Evolutionary conservation across 1,140 invertebrate species (phyloP).

Genomic region (Drosophila baimaii): DNA sequence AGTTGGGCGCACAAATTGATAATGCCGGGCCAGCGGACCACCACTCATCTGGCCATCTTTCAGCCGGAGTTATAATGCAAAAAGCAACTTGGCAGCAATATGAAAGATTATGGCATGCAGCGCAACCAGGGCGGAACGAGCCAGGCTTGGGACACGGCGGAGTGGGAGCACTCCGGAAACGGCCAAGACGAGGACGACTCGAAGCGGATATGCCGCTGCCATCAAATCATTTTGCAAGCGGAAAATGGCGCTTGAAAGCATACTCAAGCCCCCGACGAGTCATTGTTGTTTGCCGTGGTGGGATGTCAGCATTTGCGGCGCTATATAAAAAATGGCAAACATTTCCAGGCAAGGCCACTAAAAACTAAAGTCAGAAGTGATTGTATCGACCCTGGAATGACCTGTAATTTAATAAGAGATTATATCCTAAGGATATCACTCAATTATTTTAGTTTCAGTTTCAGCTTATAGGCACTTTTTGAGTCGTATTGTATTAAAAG

Average conservation of each 20-base stretch:
- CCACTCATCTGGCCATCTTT: slow-evolving; percentile 22
- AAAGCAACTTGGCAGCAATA: slow-evolving; percentile 65
- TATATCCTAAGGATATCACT: not conserved
- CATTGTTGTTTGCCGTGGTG: slow-evolving; percentile 50
- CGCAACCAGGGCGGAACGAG: slow-evolving; percentile 68
- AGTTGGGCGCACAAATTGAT: slow-evolving; percentile 81
- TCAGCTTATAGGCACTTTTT: not conserved
- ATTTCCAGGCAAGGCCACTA: slow-evolving; percentile 30
- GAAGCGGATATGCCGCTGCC: slow-evolving; percentile 71
- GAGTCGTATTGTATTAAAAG: too few relatives aligned
- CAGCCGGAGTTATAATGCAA: slow-evolving; percentile 60
- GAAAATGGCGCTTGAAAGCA: slow-evolving; percentile 71
- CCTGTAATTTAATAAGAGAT: not conserved
- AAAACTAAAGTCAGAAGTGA: slow-evolving; percentile 10
- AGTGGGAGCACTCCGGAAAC: slow-evolving; percentile 18
- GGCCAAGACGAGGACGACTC: slow-evolving; percentile 46
- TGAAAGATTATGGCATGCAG: slow-evolving; percentile 79
- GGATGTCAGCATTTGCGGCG: slow-evolving; percentile 64
- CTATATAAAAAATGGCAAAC: slow-evolving; percentile 61
- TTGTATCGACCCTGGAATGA: slow-evolving; percentile 5
- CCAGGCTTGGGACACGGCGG: not conserved
- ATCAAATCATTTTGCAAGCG: slow-evolving; percentile 83
- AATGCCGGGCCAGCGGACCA: slow-evolving; percentile 57
- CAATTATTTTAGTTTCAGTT: not conserved
- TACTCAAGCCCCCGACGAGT: slow-evolving; percentile 31